These are phyloP conservation scores for Notarius quadriscutis DNA, from an alignment of 2,113 vertebrate genomes.

Conservation along the genomic window DNA sequence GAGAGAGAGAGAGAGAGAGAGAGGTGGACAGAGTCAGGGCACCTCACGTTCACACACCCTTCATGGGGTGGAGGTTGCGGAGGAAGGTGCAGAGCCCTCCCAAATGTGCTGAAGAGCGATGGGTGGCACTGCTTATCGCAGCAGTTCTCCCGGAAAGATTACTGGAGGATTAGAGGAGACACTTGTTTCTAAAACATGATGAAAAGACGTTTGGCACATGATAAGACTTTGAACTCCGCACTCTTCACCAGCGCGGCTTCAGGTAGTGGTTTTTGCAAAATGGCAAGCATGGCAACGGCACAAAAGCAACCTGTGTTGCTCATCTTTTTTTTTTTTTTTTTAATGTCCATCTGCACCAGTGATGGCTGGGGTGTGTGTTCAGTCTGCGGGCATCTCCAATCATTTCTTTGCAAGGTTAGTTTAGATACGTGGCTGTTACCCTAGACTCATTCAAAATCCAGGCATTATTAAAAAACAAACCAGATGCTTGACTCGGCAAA, in stretches of 20 bases:
- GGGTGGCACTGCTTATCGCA: slow-evolving; percentile 78
- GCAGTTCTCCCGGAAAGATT: slow-evolving; percentile 80
- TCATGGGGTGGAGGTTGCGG: slow-evolving; percentile 39
- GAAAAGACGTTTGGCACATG: slow-evolving; percentile 74
- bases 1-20: slow-evolving; percentile 41
- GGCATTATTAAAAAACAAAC: neutral
- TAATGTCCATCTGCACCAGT: neutral
- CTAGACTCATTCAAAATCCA: neutral
- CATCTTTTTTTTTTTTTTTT: neutral
- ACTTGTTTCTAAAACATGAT: slow-evolving; percentile 85
- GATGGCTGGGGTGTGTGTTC: neutral
- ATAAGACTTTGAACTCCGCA: slow-evolving; percentile 80
- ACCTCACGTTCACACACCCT: slow-evolving; percentile 49
- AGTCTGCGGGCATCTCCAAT: neutral
- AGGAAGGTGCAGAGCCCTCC: slow-evolving; percentile 57
- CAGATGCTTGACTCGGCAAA: neutral
- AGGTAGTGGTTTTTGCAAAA: slow-evolving; percentile 57
- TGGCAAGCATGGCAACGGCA: slow-evolving; percentile 51
- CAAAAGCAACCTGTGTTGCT: slow-evolving; percentile 39
- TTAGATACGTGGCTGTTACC: neutral
- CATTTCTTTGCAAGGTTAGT: neutral
- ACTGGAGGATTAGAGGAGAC: slow-evolving; percentile 78
- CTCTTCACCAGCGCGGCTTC: slow-evolving; percentile 71
- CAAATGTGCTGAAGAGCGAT: slow-evolving; percentile 73
- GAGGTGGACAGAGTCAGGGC: slow-evolving; percentile 46